Evolutionary conservation across 1,140 invertebrate species (phyloP), one percentile per base, ranked within the genome.

Genomic region (Plectus sambesii): DNA sequence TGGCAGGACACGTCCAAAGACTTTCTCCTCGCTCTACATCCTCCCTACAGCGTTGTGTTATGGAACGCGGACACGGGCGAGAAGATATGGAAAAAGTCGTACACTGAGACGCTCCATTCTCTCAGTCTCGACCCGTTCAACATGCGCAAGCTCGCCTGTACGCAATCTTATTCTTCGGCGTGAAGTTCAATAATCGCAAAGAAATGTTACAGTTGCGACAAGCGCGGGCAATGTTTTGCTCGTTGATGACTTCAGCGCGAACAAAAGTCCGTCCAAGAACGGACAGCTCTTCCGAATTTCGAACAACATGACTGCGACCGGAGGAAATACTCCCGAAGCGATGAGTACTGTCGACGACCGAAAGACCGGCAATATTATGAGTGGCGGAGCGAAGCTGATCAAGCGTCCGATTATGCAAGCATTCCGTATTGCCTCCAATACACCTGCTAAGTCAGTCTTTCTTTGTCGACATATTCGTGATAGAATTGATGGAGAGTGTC

Each of bases 21-120:
- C 51, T 70, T 78, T 8, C 62, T 80, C 25, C 71, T 76, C 5
- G 75, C 73, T 4, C 63, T 80, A 1, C 78, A 80, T 64, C 76
- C 78, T 5, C 76, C 78, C 3, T 77, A 76, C 53, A 72, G 71
- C 24, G 59, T 81, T 17, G 70, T 80, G 22, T 55, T 81, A 19
- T 80, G 79, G 78, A 79, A 81, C 59, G 74, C 77, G 9, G 72
- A 74, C 38, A 77, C 75, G 26, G 77, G 77, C n/a, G 73, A 70
- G 9, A 77, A 77, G 61, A 56, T 80, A 1, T 80, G 79, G 79
- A 78, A 76, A 55, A 80, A 80, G 58, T 73, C 73, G 9, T 80
- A 78, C 57, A 74, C 75, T 43, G 77, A 79, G 53, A 68, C 69
- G n/a, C 64, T 80, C 6, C 61, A 74, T 2, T 70, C 69, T 36